A percentile compares a stretch with the other conserved stretches of the same genome.
These are phyloP conservation scores for Coracias cyanogaster DNA, from an alignment of 2,797 vertebrate species.

Conservation along the genomic window DNA sequence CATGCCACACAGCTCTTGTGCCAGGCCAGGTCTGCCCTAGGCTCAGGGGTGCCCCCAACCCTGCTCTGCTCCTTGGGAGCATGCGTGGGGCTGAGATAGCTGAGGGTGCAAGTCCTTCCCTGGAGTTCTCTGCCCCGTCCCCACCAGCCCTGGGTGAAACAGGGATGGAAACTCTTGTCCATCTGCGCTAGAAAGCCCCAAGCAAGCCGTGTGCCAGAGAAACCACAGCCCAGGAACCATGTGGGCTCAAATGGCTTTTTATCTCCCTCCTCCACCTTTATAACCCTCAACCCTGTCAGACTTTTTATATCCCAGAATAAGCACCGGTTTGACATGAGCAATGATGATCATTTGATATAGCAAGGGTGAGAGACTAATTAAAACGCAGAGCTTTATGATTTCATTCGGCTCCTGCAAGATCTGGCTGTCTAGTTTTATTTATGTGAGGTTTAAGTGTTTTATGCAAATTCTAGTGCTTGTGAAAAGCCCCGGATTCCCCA, in stretches of 20 bases:
- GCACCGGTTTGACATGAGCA: background rate
- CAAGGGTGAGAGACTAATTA: constrained; percentile 43
- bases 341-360: background rate
- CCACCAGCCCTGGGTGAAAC: fast-evolving
- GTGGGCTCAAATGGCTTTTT: fast-evolving
- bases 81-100: fast-evolving
- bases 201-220: background rate
- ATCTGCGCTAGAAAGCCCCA: background rate
- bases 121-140: background rate
- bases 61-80: background rate
- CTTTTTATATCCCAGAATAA: background rate
- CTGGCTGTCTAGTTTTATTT: constrained; percentile 37
- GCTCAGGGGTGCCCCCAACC: background rate
- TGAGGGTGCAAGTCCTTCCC: background rate
- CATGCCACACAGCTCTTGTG: background rate
- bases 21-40: background rate
- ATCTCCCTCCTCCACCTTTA: background rate
- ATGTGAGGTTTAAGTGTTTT: constrained; percentile 22
- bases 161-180: background rate
- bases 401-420: background rate
- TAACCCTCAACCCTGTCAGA: background rate
- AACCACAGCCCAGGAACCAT: background rate
- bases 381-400: constrained; percentile 32
- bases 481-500: background rate
- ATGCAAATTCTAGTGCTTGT: background rate